These are phyloP conservation scores for Dipodomys stephensi DNA, from an alignment of 2,113 vertebrate genomes.

Conservation along the genomic window DNA sequence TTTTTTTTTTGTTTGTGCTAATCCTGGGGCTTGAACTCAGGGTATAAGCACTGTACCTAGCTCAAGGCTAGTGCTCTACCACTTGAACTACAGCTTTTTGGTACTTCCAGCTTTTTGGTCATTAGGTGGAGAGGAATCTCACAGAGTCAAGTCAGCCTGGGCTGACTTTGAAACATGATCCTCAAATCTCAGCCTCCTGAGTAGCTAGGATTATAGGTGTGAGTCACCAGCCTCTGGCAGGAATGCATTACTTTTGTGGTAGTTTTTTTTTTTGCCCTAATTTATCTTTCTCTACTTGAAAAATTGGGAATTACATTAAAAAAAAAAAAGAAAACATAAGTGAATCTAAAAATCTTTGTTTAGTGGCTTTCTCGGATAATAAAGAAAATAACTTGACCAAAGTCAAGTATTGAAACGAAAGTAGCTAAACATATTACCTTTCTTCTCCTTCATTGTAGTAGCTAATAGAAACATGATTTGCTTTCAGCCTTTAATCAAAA, in stretches of 20 bases:
- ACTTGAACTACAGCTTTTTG: too few relatives aligned
- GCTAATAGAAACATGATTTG: slow-evolving; percentile 32
- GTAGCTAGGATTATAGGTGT: too few relatives aligned
- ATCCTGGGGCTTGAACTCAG: too few relatives aligned
- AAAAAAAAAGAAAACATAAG: slow-evolving; percentile 38
- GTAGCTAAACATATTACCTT: slow-evolving; percentile 26
- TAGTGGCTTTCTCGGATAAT: slow-evolving; percentile 46
- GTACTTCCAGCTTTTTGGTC: too few relatives aligned
- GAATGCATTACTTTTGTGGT: slow-evolving; percentile 7
- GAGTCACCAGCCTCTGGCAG: too few relatives aligned
- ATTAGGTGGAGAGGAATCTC: too few relatives aligned
- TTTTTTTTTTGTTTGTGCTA: too few relatives aligned
- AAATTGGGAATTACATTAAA: slow-evolving; percentile 20
- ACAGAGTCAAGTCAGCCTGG: too few relatives aligned
- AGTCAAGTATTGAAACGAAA: slow-evolving; percentile 49
- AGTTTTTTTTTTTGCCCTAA: background rate
- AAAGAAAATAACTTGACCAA: slow-evolving; percentile 26
- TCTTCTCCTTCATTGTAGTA: background rate
- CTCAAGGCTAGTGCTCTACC: too few relatives aligned
- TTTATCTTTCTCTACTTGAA: slow-evolving; percentile 39
- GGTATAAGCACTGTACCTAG: too few relatives aligned
- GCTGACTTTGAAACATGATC: too few relatives aligned
- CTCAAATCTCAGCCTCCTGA: too few relatives aligned
- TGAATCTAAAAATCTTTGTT: slow-evolving; percentile 19
- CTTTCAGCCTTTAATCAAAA: slow-evolving; percentile 56